Percentiles rank a stretch among this genome's conserved stretches.
Evolutionary conservation across 2,797 vertebrate genomes (phyloP).

Genomic region (Aldrovandia affinis): DNA sequence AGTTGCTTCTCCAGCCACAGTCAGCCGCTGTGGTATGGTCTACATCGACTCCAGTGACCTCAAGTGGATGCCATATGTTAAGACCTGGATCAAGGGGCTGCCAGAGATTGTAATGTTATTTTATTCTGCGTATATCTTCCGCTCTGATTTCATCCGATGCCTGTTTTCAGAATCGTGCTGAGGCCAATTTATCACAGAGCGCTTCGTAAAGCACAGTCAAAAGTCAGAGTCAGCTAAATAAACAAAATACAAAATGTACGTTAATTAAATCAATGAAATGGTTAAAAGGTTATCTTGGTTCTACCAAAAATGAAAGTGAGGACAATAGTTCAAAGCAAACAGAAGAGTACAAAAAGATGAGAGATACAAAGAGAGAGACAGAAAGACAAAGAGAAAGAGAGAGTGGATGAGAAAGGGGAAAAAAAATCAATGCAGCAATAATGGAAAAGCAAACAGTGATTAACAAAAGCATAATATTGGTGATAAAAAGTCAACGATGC

Average conservation of each 20-base stretch:
- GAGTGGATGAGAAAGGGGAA: too few species aligned
- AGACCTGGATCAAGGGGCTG: conserved; percentile 79
- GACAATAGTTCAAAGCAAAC: not conserved
- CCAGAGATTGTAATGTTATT: conserved; percentile 66
- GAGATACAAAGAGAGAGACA: not conserved
- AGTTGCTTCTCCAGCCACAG: conserved; percentile 88
- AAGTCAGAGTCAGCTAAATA: not conserved
- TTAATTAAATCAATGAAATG: not conserved
- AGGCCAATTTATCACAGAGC: not conserved
- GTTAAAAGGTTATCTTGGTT: not conserved
- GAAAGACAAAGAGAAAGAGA: not conserved
- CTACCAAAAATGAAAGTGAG: not conserved
- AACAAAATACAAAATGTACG: not conserved
- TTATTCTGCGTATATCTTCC: conserved; percentile 5
- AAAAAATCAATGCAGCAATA: too few species aligned
- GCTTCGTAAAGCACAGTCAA: not conserved
- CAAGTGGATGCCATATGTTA: conserved; percentile 87
- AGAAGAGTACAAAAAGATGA: not conserved
- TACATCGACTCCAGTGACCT: conserved; percentile 86
- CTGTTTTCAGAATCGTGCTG: not conserved
- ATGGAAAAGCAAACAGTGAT: too few species aligned
- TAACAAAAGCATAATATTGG: too few species aligned
- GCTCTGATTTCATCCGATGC: not conserved
- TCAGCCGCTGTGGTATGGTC: conserved; percentile 90
- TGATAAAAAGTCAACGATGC: too few species aligned